Percentiles rank a stretch among this genome's conserved stretches.
Evolutionary conservation across 1,140 invertebrate genomes (phyloP).

Genomic region (Drosophila sp.): DNA sequence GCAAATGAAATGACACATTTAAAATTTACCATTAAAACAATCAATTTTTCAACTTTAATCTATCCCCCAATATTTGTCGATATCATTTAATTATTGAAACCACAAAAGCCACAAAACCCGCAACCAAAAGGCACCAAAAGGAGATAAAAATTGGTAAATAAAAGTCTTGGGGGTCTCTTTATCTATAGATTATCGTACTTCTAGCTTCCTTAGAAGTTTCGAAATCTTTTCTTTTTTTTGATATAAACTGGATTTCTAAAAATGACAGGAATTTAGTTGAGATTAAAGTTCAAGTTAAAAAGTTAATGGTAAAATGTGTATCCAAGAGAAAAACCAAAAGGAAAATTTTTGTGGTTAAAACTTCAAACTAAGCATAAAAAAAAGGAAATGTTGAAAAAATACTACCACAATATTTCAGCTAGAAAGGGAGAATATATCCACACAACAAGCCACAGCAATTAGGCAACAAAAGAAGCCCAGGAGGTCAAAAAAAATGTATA

Average conservation of each 20-base stretch:
- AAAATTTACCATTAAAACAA: background rate
- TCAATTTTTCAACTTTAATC: background rate
- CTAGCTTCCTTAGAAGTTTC: no score
- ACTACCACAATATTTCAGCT: background rate
- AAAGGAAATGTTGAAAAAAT: background rate
- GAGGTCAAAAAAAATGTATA: background rate
- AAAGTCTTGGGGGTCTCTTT: no score
- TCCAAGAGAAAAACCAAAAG: background rate
- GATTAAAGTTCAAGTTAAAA: no score
- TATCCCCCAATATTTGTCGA: background rate
- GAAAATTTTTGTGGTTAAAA: slow-evolving; percentile 26
- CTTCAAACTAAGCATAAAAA: slow-evolving; percentile 9
- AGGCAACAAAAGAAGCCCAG: slow-evolving; percentile 22
- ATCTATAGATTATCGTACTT: no score
- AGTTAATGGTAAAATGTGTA: background rate
- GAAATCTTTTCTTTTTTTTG: no score
- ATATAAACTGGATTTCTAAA: no score
- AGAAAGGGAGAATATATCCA: slow-evolving; percentile 16
- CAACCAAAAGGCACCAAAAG: no score
- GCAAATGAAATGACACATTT: slow-evolving; percentile 17
- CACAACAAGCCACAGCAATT: slow-evolving; percentile 39
- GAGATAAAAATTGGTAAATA: no score
- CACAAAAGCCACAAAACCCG: background rate
- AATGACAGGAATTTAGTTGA: no score
- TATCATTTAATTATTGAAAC: background rate